phyloP scores from a whole-genome alignment of 2,113 vertebrate species.

The Urocitellus parryii region DNA sequence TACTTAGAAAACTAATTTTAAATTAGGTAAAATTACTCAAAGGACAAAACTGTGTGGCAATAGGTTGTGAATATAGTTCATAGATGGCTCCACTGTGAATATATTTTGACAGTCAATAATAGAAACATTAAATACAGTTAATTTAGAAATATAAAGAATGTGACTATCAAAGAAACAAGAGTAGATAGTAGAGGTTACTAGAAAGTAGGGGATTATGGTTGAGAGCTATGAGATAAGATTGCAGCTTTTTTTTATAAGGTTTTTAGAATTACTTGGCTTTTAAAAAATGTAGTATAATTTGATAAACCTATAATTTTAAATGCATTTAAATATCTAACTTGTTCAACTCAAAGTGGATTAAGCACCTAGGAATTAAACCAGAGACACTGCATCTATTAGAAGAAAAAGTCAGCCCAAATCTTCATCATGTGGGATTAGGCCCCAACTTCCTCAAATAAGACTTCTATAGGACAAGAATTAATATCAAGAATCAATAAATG shows the following conservation, averaged over 20 bases:
- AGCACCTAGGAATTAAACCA: too few relatives aligned
- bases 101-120: slow-evolving; percentile 24
- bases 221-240: background rate
- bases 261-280: slow-evolving; percentile 4
- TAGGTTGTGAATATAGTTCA: background rate
- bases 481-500: too few relatives aligned
- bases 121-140: slow-evolving; percentile 39
- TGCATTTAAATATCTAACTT: slow-evolving; percentile 37
- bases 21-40: background rate
- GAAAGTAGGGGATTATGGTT: background rate
- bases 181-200: background rate
- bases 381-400: too few relatives aligned
- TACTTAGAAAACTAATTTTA: slow-evolving; percentile 62
- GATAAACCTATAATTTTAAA: background rate
- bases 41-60: background rate
- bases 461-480: too few relatives aligned
- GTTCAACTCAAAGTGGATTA: too few relatives aligned
- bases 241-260: background rate
- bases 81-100: background rate
- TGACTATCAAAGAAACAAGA: background rate
- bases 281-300: slow-evolving; percentile 2
- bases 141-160: slow-evolving; percentile 4
- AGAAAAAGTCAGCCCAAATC: too few relatives aligned
- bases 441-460: too few relatives aligned
- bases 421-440: too few relatives aligned